Conservation (phyloP, 2,888 invertebrate species). For the Pristionchus fissidentatus region DNA sequence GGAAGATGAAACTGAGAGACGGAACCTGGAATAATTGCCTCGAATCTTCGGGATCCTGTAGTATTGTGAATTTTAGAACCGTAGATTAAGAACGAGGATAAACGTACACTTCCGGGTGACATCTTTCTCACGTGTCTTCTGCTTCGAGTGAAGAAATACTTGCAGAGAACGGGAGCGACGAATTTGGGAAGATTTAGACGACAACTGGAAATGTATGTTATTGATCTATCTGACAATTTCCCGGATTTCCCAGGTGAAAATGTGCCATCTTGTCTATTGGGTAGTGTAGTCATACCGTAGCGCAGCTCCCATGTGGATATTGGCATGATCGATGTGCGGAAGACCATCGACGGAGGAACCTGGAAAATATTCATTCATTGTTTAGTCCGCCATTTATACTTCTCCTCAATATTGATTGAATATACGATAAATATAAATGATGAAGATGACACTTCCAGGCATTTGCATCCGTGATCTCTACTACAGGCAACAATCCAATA, state of each 20-base stretch:
- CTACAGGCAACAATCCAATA: neutral
- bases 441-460: too few species aligned
- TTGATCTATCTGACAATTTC: neutral
- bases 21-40: slow-evolving; percentile 51
- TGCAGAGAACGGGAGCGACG: slow-evolving; percentile 61
- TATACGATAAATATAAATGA: too few species aligned
- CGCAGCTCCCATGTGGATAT: slow-evolving; percentile 61
- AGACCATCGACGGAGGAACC: slow-evolving; percentile 59
- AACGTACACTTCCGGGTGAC: slow-evolving; percentile 3
- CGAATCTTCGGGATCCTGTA: too few species aligned
- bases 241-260: neutral
- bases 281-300: slow-evolving; percentile 48
- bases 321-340: slow-evolving; percentile 59
- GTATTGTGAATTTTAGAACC: too few species aligned
- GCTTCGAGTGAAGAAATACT: slow-evolving; percentile 71
- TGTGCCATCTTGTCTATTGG: too few species aligned
- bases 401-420: neutral
- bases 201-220: slow-evolving; percentile 10
- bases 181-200: slow-evolving; percentile 66
- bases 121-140: slow-evolving; percentile 64
- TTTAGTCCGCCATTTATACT: slow-evolving; percentile 48
- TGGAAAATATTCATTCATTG: neutral
- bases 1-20: slow-evolving; percentile 68
- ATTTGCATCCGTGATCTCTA: too few species aligned
- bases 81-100: neutral